phyloP scores from a whole-genome alignment of 2,888 invertebrate genomes.

The Drosophila flavopinicola region DNA sequence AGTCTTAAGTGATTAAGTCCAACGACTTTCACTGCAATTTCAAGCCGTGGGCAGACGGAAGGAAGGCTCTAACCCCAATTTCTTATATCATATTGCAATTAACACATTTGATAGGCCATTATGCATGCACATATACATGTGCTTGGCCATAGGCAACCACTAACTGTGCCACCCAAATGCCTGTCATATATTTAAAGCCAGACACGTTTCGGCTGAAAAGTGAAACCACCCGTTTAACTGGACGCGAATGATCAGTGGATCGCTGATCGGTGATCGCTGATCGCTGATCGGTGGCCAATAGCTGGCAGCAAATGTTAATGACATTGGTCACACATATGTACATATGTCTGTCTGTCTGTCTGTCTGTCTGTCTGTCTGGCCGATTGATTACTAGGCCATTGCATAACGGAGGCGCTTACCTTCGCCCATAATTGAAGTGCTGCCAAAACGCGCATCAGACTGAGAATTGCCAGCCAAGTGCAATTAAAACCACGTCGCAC shows the following conservation, averaged over 20 bases:
- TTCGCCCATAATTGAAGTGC: constrained; percentile 65
- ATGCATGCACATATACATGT: not conserved
- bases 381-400: constrained; percentile 67
- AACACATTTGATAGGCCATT: constrained; percentile 8
- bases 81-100: constrained; percentile 16
- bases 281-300: constrained; percentile 7
- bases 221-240: constrained; percentile 45
- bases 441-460: constrained; percentile 52
- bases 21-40: constrained; percentile 24
- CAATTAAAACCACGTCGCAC: constrained; percentile 75
- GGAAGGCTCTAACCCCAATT: not conserved
- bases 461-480: constrained; percentile 31
- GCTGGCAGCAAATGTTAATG: constrained; percentile 63
- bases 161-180: constrained; percentile 22
- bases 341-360: not conserved
- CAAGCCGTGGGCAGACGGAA: not conserved
- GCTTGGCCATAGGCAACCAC: not conserved
- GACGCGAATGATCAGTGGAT: constrained; percentile 4
- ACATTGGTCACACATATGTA: constrained; percentile 49
- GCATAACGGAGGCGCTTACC: constrained; percentile 59
- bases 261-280: not conserved
- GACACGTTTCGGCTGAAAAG: constrained; percentile 62
- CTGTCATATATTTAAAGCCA: constrained; percentile 55
- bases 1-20: not conserved
- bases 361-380: not conserved